Base-by-base conservation (phyloP, 2,113 vertebrate genomes). In the Lepidothrix coronata region DNA sequence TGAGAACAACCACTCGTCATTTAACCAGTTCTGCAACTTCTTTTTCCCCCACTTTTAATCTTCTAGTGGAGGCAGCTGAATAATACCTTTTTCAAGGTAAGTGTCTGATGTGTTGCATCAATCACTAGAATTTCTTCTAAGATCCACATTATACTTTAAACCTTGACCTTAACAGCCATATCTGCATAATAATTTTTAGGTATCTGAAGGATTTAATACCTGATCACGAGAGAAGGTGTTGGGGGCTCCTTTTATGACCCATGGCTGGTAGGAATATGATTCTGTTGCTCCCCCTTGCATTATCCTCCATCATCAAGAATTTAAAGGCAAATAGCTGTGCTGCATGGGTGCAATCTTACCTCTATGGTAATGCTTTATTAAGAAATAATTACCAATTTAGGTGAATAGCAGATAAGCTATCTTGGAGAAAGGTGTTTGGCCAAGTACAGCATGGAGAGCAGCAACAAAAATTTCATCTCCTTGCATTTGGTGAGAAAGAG, bases 81-180 rank as follows among this genome's bases (percentile, higher is more conserved):
- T 94, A 94, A 88, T 89, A 82, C 70, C 87, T 95, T 88, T 57
- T 81, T 92, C 94, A 88, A 95, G 91, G 90, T 87, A 95, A 95
- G 75, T 66, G 83, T 92, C 91, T 96, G 83, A 89, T 92, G 67
- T 74, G 67, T 93, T 89, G 79, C 88, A 96, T 88, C 88, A 86
- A 85, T 95, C 91, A 95, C 89, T 57, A 28, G 83, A 94, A 76
- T 90, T 76, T 86, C 85, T 88, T 93, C 87, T 82, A 96, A 97
- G 85, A 90, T 68, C 76, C 89, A 84, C 80, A 91, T 94, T 93
- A 91, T 94, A 88, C 90, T 90, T 95, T 95, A 93, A 94, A 95
- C 89, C 80, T 96, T 97, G 95, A 97, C 89, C 93, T 96, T 75
- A 96, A 90, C 91, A 96, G 71, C 84, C 65, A 46, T 80, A 91